These are phyloP conservation scores for Dunckerocampus dactyliophorus DNA, from an alignment of 2,113 vertebrate genomes.

Conservation along the genomic window DNA sequence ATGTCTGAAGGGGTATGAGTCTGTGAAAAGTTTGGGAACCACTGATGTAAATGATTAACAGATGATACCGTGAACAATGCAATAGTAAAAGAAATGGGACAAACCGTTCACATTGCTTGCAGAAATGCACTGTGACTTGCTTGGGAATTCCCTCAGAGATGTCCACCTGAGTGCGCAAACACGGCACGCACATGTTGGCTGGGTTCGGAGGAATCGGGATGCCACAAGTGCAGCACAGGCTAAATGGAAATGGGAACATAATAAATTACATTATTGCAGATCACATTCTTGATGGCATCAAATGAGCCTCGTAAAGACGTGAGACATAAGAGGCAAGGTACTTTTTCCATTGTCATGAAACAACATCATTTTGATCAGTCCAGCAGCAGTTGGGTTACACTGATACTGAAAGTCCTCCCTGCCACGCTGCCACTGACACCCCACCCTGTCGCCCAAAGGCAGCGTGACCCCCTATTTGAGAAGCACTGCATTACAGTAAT, in stretches of 20 bases:
- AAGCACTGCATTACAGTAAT: no score
- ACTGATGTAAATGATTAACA: not conserved
- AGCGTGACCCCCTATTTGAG: no score
- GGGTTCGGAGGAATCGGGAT: slow-evolving; percentile 88
- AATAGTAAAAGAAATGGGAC: slow-evolving; percentile 7
- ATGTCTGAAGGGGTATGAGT: no score
- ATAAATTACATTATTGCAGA: not conserved
- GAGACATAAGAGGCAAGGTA: not conserved
- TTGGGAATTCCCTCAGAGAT: slow-evolving; percentile 98
- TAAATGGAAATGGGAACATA: slow-evolving; percentile 37
- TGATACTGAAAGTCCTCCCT: no score
- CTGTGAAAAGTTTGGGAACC: no score
- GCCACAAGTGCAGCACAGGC: slow-evolving; percentile 94
- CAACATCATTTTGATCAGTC: not conserved
- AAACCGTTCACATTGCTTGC: slow-evolving; percentile 96
- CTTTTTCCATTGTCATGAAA: no score
- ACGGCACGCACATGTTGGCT: slow-evolving; percentile 95
- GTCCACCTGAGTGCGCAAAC: slow-evolving; percentile 90
- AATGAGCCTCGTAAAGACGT: not conserved
- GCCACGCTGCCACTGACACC: no score
- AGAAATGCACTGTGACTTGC: slow-evolving; percentile 88
- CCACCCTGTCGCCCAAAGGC: no score
- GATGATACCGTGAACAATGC: no score
- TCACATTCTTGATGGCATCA: not conserved
- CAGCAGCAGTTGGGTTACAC: not conserved